phyloP scores from a whole-genome alignment of 2,888 invertebrate genomes.

The Halictus quadricinctus region DNA sequence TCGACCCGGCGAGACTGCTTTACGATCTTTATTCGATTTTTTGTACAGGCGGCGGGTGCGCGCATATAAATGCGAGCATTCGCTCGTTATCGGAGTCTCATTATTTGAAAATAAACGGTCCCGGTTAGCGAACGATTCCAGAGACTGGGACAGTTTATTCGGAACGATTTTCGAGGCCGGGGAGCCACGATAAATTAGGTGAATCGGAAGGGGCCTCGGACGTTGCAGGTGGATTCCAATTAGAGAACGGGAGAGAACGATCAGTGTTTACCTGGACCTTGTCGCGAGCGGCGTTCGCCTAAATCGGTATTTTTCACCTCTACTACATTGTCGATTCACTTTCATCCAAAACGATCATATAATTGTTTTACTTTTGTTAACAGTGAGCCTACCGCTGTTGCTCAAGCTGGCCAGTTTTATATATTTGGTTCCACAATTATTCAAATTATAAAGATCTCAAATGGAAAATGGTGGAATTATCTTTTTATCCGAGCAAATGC shows the following conservation, averaged over 20 bases:
- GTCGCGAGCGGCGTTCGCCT: constrained; percentile 63
- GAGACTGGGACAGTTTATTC: constrained; percentile 7
- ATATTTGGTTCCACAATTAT: too few species aligned
- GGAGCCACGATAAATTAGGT: not conserved
- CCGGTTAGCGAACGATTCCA: constrained; percentile 1
- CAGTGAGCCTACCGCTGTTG: too few species aligned
- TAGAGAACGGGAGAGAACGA: constrained; percentile 59
- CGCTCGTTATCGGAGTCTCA: constrained; percentile 29
- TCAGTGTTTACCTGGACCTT: constrained; percentile 67
- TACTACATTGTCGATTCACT: not conserved
- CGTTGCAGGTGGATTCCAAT: constrained; percentile 49
- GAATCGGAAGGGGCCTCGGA: constrained; percentile 18
- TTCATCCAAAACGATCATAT: not conserved
- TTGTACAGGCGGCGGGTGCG: not conserved
- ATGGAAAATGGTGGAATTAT: too few species aligned
- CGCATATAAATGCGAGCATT: constrained; percentile 6
- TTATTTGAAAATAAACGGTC: constrained; percentile 20
- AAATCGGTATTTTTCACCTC: constrained; percentile 59
- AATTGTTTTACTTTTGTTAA: not conserved
- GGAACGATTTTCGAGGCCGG: not conserved
- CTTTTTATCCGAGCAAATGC: too few species aligned
- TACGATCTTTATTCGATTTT: constrained; percentile 17
- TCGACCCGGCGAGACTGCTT: constrained; percentile 32
- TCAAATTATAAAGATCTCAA: too few species aligned
- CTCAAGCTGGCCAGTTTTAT: too few species aligned